Conservation (phyloP, 2,113 vertebrate genomes). For the Prunella fulvescens region DNA sequence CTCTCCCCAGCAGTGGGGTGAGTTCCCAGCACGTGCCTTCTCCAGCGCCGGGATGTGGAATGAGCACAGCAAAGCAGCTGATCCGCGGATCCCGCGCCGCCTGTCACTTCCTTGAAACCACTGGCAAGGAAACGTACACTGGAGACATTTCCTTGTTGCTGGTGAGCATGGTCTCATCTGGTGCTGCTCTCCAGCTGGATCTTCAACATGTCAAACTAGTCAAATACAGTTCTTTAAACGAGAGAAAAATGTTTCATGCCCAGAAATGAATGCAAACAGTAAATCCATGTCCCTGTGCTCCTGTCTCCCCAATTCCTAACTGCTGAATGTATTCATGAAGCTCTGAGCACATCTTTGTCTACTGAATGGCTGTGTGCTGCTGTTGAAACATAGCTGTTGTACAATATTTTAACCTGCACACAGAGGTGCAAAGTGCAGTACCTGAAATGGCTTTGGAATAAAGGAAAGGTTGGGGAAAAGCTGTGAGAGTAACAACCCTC, state of each 20-base stretch:
- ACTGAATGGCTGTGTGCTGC: conserved; percentile 8
- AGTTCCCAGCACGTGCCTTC: background rate
- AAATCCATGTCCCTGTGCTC: conserved; percentile 54
- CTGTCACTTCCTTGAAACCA: conserved; percentile 40
- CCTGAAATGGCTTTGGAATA: background rate
- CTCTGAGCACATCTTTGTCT: conserved; percentile 41
- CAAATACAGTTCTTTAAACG: conserved; percentile 63
- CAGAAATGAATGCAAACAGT: conserved; percentile 62
- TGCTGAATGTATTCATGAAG: conserved; percentile 70
- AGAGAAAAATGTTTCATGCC: conserved; percentile 56
- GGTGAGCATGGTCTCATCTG: conserved; percentile 52
- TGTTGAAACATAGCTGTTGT: conserved; percentile 20
- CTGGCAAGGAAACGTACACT: conserved; percentile 38
- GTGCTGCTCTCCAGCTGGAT: conserved; percentile 58
- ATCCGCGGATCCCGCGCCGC: background rate
- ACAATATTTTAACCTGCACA: conserved; percentile 28
- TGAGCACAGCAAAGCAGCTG: conserved; percentile 1
- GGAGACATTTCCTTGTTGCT: conserved; percentile 49
- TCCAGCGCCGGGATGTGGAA: background rate
- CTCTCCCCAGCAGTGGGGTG: background rate
- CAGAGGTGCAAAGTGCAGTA: background rate
- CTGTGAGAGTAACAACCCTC: background rate
- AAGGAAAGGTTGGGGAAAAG: background rate
- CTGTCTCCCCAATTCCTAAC: conserved; percentile 41
- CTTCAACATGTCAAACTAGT: conserved; percentile 56